phyloP scores from a whole-genome alignment of 2,113 vertebrate species.

The Oryctolagus cuniculus region mOryCun1.1 NC_091434.1:44916501-44917000 shows the following conservation, averaged over 20 bases:
- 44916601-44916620: conserved; percentile 28
- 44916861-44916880: conserved; percentile 5
- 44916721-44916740: background rate
- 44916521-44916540: background rate
- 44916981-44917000: background rate
- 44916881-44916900: conserved; percentile 30
- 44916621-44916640: background rate
- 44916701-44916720: background rate
- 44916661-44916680: conserved; percentile 47
- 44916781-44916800: conserved; percentile 66
- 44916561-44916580: conserved; percentile 13
- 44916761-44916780: conserved; percentile 17
- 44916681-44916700: conserved; percentile 34
- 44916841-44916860: conserved; percentile 7
- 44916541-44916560: conserved; percentile 8
- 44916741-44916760: conserved; percentile 48
- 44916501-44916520: background rate
- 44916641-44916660: background rate
- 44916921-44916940: conserved; percentile 35
- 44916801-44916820: conserved; percentile 51
- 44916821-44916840: conserved; percentile 27
- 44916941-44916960: background rate
- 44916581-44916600: conserved; percentile 11
- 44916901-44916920: background rate
- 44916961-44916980: background rate